Conservation (phyloP, 2,888 invertebrate genomes). For the Rhingia rostrata region DNA sequence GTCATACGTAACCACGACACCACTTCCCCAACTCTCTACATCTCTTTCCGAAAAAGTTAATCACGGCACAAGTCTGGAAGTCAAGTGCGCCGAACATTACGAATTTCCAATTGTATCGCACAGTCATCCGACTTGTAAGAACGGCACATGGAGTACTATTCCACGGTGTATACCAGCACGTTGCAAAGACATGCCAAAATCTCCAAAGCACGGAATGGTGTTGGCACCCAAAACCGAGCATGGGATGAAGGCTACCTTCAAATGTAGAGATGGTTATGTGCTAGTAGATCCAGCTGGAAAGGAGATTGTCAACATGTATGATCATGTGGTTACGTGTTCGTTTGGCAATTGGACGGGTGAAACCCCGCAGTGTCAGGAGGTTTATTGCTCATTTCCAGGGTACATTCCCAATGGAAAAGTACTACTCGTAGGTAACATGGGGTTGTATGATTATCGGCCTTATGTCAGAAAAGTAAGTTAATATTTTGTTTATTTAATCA, state of each 20-base stretch:
- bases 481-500: background rate
- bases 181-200: conserved; percentile 91
- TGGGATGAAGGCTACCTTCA: conserved; percentile 96
- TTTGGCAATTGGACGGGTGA: conserved; percentile 98
- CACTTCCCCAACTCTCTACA: conserved; percentile 80
- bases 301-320: conserved; percentile 82
- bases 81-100: conserved; percentile 93
- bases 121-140: conserved; percentile 92
- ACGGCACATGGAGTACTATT: conserved; percentile 97
- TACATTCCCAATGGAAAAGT: conserved; percentile 95
- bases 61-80: conserved; percentile 89
- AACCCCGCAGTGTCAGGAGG: conserved; percentile 93
- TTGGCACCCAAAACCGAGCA: conserved; percentile 99
- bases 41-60: conserved; percentile 82
- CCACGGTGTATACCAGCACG: conserved; percentile 93
- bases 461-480: conserved; percentile 92
- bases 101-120: conserved; percentile 91
- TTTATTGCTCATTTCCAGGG: conserved; percentile 96
- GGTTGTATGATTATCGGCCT: conserved; percentile 95
- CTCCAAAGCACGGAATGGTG: conserved; percentile 96
- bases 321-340: conserved; percentile 92
- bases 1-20: conserved; percentile 78
- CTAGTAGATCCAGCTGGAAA: conserved; percentile 87
- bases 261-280: conserved; percentile 96
- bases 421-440: conserved; percentile 96